Conservation (phyloP, 2,113 vertebrate genomes). For the Ictidomys tridecemlineatus region DNA sequence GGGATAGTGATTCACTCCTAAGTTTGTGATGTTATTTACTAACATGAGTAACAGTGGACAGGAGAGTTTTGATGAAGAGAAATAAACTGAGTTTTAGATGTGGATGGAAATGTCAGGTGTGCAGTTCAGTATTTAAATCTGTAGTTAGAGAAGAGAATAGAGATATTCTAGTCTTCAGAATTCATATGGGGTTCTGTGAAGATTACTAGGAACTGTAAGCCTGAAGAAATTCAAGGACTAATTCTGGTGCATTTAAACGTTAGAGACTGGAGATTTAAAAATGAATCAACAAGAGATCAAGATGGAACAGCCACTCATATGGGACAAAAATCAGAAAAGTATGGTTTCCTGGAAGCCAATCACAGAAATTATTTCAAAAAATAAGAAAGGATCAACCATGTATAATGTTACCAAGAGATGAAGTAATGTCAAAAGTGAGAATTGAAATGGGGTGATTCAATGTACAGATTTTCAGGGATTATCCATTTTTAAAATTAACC, state of each 20-base stretch:
- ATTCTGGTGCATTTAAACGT: not conserved
- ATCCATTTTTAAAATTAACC: not conserved
- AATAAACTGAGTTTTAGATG: not conserved
- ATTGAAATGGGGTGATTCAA: not conserved
- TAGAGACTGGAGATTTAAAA: not conserved
- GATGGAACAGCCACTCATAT: not conserved
- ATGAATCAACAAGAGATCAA: not conserved
- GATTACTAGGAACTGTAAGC: not conserved
- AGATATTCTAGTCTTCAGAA: not conserved
- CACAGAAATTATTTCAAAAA: not conserved
- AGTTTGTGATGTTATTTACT: not conserved
- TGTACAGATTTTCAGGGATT: not conserved
- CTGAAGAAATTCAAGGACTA: not conserved
- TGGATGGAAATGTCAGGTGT: not conserved
- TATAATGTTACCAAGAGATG: not conserved
- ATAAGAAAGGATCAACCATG: not conserved
- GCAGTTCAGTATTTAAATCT: not conserved
- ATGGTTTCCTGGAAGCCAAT: not conserved
- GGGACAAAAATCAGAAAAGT: not conserved
- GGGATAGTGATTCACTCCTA: not conserved
- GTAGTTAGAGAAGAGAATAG: not conserved
- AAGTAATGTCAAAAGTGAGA: not conserved
- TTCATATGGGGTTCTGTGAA: accelerated
- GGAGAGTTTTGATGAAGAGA: not conserved
- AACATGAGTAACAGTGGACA: not conserved